Percentiles rank a stretch among this genome's conserved stretches.
phyloP scores from a whole-genome alignment of 2,888 invertebrate species.

The Galerucella nymphaeae region DNA sequence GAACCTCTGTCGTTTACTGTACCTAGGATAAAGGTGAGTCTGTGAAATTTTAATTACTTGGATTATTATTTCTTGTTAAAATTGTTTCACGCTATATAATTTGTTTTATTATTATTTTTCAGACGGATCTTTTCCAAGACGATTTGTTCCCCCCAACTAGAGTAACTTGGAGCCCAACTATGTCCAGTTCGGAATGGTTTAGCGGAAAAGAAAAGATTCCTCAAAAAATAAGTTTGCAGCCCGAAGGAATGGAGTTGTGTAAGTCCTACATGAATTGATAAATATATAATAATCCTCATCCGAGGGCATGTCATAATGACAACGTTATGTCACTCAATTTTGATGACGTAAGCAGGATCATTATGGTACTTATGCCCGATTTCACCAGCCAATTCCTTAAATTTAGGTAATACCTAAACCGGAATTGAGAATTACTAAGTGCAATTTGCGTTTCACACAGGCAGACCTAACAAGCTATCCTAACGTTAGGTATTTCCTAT shows the following conservation, averaged over 20 bases:
- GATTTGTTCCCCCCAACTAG: constrained; percentile 94
- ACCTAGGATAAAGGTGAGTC: constrained; percentile 88
- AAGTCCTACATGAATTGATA: constrained; percentile 58
- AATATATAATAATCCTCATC: too few species aligned
- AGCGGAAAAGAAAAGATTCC: constrained; percentile 72
- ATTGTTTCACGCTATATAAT: constrained; percentile 11
- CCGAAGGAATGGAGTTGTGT: constrained; percentile 89
- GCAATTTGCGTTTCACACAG: too few species aligned
- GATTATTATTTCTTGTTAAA: background rate
- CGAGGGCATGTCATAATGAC: too few species aligned
- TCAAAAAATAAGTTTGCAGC: constrained; percentile 79
- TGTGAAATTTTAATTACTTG: background rate
- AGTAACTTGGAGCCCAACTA: constrained; percentile 85
- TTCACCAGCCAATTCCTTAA: too few species aligned
- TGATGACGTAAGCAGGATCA: too few species aligned
- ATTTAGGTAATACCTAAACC: too few species aligned
- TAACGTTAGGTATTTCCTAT: too few species aligned
- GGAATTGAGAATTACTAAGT: too few species aligned
- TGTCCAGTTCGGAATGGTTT: constrained; percentile 84
- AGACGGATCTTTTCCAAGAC: constrained; percentile 97
- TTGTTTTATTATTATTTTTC: constrained; percentile 48
- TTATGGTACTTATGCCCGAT: too few species aligned
- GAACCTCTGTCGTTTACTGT: constrained; percentile 96
- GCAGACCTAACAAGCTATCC: too few species aligned
- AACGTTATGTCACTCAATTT: too few species aligned